Evolutionary conservation across 2,888 invertebrate species (phyloP).

Genomic region (Timema cristinae): DNA sequence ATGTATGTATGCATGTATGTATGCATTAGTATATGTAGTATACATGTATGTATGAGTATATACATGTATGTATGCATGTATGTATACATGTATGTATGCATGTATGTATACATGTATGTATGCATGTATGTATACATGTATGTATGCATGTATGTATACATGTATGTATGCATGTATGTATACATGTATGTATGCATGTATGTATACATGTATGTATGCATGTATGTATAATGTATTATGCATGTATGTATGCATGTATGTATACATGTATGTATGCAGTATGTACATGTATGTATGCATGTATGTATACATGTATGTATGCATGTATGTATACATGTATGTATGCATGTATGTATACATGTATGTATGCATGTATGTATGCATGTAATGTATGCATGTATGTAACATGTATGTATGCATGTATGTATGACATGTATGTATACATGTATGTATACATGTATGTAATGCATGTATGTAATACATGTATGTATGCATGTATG

Average conservation of each 20-base stretch:
- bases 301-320: too few relatives aligned
- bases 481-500: slow-evolving; percentile 4
- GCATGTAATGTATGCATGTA: too few relatives aligned
- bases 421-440: not conserved
- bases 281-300: too few relatives aligned
- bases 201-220: not conserved
- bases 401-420: not conserved
- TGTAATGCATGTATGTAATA: not conserved
- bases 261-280: not conserved
- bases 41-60: not conserved
- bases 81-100: not conserved
- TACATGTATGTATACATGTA: not conserved
- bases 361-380: not conserved
- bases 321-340: not conserved
- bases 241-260: not conserved
- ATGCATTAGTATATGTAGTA: too few relatives aligned
- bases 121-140: not conserved
- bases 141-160: too few relatives aligned
- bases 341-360: not conserved
- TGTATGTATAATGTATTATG: not conserved
- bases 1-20: not conserved
- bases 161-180: not conserved
- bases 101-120: slow-evolving; percentile 8
- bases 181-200: not conserved
- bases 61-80: not conserved